Percentiles rank a stretch among this genome's conserved stretches.
Evolutionary conservation across 2,113 vertebrate genomes (phyloP).

Genomic region (Heterotilapia buettikoferi): DNA sequence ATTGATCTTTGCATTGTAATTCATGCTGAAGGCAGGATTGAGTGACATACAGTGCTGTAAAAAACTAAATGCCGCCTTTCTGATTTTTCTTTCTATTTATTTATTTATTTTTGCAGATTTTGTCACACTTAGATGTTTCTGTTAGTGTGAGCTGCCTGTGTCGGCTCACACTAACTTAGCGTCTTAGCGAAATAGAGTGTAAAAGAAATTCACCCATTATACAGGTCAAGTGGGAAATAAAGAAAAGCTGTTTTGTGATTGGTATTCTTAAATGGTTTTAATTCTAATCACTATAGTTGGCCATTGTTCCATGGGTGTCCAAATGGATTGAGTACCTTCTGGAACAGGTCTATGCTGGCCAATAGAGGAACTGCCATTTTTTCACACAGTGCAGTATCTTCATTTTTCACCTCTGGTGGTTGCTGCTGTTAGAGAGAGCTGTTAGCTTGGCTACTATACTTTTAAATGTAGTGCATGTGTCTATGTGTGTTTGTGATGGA

Average conservation of each 20-base stretch:
- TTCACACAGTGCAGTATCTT: not conserved
- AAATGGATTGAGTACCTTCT: not conserved
- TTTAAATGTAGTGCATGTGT: not conserved
- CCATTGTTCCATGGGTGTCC: not conserved
- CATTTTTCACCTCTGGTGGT: not conserved
- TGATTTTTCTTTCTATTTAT: not conserved
- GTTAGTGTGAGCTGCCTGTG: not conserved
- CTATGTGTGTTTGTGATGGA: not conserved
- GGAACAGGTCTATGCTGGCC: not conserved
- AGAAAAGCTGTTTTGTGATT: not conserved
- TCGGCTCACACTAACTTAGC: not conserved
- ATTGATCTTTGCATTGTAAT: constrained; percentile 78
- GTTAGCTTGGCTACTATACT: not conserved
- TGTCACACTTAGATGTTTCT: not conserved
- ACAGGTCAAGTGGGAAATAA: not conserved
- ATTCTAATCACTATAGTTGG: not conserved
- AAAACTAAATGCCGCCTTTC: not conserved
- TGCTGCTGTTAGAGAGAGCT: not conserved
- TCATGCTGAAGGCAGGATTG: constrained; percentile 56
- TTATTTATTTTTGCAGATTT: not conserved
- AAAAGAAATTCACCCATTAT: not conserved
- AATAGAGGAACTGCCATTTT: not conserved
- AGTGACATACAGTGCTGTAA: not conserved
- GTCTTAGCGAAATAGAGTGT: not conserved
- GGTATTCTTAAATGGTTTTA: not conserved